These are phyloP conservation scores for Scatophagus argus DNA, from an alignment of 2,113 vertebrate species.

Conservation along the genomic window DNA sequence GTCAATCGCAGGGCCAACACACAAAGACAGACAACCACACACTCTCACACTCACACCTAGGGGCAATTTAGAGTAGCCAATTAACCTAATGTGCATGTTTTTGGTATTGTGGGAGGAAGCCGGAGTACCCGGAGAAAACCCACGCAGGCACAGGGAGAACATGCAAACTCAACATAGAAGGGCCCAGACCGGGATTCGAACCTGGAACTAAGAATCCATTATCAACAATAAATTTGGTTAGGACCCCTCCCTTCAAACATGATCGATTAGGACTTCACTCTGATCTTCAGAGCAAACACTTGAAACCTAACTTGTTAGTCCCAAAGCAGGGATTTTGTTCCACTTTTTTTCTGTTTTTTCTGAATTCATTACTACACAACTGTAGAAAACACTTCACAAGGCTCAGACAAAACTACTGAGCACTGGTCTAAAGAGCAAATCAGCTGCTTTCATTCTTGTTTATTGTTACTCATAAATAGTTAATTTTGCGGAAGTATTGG, in stretches of 20 bases:
- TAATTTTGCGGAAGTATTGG: conserved; percentile 53
- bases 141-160: too few relatives aligned
- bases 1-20: too few relatives aligned
- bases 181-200: too few relatives aligned
- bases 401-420: conserved; percentile 17
- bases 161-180: too few relatives aligned
- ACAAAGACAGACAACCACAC: too few relatives aligned
- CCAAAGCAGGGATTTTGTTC: conserved; percentile 18
- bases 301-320: neutral
- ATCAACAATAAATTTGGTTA: neutral
- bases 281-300: neutral
- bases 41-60: too few relatives aligned
- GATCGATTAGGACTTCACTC: neutral
- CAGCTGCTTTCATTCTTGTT: conserved; percentile 42
- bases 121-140: too few relatives aligned
- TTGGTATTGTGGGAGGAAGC: too few relatives aligned
- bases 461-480: conserved; percentile 63
- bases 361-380: neutral
- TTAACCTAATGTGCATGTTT: too few relatives aligned
- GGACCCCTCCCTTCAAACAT: neutral
- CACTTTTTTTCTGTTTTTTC: conserved; percentile 20
- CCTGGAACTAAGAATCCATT: too few relatives aligned
- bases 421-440: conserved; percentile 23
- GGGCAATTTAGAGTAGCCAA: too few relatives aligned
- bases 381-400: conserved; percentile 22